A percentile compares a stretch with the other conserved stretches of the same genome.
phyloP scores from a whole-genome alignment of 1,140 invertebrate species.

The Drosophila quadrilineata region DNA sequence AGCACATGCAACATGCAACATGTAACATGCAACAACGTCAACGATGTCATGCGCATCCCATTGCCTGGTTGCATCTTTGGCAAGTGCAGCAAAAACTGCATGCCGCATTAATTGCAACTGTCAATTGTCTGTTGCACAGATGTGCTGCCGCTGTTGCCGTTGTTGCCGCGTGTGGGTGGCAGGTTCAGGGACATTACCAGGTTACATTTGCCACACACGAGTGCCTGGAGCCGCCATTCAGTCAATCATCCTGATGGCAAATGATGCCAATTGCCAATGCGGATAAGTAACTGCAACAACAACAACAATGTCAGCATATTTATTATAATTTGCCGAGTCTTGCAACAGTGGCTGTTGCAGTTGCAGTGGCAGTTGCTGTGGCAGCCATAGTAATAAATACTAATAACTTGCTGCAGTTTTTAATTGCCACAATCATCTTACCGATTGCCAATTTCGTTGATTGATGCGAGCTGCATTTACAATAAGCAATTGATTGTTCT shows the following conservation, averaged over 20 bases:
- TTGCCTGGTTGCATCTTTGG: conserved; percentile 48
- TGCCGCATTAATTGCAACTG: conserved; percentile 74
- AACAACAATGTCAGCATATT: too few species aligned
- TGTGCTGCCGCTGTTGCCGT: neutral
- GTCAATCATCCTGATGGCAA: conserved; percentile 41
- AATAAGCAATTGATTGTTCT: conserved; percentile 10
- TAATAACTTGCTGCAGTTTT: too few species aligned
- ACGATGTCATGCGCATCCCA: neutral
- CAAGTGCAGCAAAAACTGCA: conserved; percentile 54
- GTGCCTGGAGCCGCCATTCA: conserved; percentile 20
- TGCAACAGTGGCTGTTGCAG: neutral
- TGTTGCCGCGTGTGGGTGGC: neutral
- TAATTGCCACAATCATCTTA: too few species aligned
- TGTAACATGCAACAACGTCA: neutral
- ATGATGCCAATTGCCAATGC: conserved; percentile 27
- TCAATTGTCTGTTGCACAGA: conserved; percentile 34
- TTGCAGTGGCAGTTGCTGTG: conserved; percentile 1
- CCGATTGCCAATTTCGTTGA: too few species aligned
- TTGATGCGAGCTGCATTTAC: too few species aligned
- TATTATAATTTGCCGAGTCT: too few species aligned
- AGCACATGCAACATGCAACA: neutral
- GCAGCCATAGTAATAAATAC: conserved; percentile 5
- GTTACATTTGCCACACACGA: conserved; percentile 13
- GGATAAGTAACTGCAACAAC: conserved; percentile 22
- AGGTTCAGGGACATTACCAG: neutral